Conservation (phyloP, 2,797 vertebrate species). For the Streptopelia turtur region DNA sequence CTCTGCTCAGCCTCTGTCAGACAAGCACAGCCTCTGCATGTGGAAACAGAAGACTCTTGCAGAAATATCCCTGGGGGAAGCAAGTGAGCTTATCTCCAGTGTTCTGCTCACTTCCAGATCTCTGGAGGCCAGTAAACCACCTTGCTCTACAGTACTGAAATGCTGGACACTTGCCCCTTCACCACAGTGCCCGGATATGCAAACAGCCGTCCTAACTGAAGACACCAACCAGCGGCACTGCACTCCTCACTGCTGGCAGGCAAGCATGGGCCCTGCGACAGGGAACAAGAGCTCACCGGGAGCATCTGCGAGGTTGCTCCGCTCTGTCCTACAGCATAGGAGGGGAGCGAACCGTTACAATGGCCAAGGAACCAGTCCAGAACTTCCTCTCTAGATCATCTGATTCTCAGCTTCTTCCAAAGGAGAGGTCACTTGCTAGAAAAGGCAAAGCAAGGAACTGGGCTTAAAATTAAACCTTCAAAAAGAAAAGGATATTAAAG, state of each 20-base stretch:
- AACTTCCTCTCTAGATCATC: not conserved
- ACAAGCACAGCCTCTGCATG: not conserved
- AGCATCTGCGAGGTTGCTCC: not conserved
- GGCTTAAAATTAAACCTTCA: slow-evolving; percentile 62
- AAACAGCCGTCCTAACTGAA: not conserved
- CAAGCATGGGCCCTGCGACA: slow-evolving; percentile 26
- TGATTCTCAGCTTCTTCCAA: slow-evolving; percentile 51
- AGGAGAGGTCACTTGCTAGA: slow-evolving; percentile 42
- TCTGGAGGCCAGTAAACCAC: not conserved
- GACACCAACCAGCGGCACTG: not conserved
- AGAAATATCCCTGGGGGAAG: not conserved
- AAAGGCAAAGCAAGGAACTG: slow-evolving; percentile 33
- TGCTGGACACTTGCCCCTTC: not conserved
- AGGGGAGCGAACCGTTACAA: not conserved
- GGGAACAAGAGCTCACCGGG: not conserved
- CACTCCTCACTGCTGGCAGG: not conserved
- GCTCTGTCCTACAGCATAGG: slow-evolving; percentile 14
- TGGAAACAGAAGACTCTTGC: not conserved
- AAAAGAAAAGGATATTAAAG: slow-evolving; percentile 43
- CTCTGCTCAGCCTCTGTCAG: not conserved
- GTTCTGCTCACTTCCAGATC: not conserved
- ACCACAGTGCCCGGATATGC: not conserved
- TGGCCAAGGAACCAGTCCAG: slow-evolving; percentile 15
- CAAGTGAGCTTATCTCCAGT: not conserved
- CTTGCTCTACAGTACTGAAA: not conserved